Evolutionary conservation across 1,140 invertebrate species (phyloP).

Genomic region (Pachyrhynchus sulphureomaculatus): DNA sequence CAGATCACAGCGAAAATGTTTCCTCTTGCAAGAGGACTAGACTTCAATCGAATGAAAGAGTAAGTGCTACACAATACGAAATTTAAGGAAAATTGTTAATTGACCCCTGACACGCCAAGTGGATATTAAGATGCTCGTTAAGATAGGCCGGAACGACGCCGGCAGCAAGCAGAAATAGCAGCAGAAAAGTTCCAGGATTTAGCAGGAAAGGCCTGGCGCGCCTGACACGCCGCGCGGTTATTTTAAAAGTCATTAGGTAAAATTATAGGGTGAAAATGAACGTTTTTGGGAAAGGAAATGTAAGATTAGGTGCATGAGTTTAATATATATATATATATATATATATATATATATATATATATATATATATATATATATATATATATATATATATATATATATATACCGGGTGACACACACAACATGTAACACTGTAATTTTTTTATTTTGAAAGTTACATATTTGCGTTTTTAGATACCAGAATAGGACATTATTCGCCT

Average conservation of each 20-base stretch:
- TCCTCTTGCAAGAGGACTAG: neutral
- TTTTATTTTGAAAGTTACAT: too few species aligned
- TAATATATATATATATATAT: too few species aligned
- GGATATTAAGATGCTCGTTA: constrained; percentile 33
- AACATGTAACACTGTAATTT: too few species aligned
- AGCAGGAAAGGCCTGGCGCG: constrained; percentile 15
- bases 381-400: too few species aligned
- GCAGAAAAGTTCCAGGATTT: constrained; percentile 22
- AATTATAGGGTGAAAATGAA: constrained; percentile 21
- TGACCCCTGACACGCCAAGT: constrained; percentile 27
- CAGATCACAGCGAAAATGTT: neutral
- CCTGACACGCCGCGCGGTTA: constrained; percentile 14
- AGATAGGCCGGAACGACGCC: constrained; percentile 19
- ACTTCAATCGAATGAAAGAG: constrained; percentile 2
- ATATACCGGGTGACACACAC: too few species aligned
- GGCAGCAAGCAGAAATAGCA: neutral
- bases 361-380: too few species aligned
- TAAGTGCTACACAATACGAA: constrained; percentile 26
- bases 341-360: too few species aligned
- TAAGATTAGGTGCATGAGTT: neutral
- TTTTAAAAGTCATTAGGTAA: constrained; percentile 26
- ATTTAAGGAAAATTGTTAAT: constrained; percentile 31
- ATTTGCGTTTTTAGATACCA: too few species aligned
- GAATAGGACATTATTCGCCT: too few species aligned
- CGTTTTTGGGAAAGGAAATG: constrained; percentile 6